A percentile compares a stretch with the other conserved stretches of the same genome.
phyloP scores from a whole-genome alignment of 1,140 invertebrate genomes.

The Halyomorpha halys region DNA sequence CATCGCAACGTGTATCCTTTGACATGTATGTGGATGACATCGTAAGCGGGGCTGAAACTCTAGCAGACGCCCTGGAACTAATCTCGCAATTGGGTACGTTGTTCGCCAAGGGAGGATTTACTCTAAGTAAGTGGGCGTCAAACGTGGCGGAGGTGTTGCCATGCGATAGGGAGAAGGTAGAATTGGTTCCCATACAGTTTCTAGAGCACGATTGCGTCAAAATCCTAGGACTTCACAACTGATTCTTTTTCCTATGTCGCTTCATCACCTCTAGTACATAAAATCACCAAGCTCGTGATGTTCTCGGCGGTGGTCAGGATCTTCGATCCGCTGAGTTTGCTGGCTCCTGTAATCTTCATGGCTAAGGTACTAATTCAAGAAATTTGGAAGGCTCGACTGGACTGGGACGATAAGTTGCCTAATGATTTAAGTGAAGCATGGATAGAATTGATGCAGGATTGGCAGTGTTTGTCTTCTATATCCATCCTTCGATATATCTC shows the following conservation, averaged over 20 bases:
- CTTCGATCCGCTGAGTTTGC: slow-evolving; percentile 38
- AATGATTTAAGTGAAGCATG: slow-evolving; percentile 23
- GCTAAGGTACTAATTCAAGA: slow-evolving; percentile 32
- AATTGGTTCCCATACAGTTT: not conserved
- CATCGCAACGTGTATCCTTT: slow-evolving; percentile 30
- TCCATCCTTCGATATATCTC: slow-evolving; percentile 10
- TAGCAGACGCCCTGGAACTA: slow-evolving; percentile 26
- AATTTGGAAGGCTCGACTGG: slow-evolving; percentile 29
- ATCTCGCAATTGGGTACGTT: slow-evolving; percentile 24
- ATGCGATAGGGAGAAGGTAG: too few species aligned
- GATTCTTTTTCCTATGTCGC: slow-evolving; percentile 23
- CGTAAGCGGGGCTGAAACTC: slow-evolving; percentile 32
- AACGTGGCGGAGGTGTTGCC: slow-evolving; percentile 9
- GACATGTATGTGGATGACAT: slow-evolving; percentile 41
- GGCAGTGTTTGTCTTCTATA: not conserved
- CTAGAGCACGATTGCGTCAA: not conserved
- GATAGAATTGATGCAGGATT: slow-evolving; percentile 25
- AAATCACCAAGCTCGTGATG: slow-evolving; percentile 32
- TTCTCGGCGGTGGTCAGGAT: slow-evolving; percentile 34
- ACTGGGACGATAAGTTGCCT: slow-evolving; percentile 29
- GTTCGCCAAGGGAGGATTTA: slow-evolving; percentile 25
- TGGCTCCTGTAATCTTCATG: slow-evolving; percentile 33
- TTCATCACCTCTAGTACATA: not conserved
- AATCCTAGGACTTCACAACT: slow-evolving; percentile 22
- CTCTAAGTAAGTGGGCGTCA: slow-evolving; percentile 26